Conservation (phyloP, 2,113 vertebrate genomes). For the Cervus canadensis region DNA sequence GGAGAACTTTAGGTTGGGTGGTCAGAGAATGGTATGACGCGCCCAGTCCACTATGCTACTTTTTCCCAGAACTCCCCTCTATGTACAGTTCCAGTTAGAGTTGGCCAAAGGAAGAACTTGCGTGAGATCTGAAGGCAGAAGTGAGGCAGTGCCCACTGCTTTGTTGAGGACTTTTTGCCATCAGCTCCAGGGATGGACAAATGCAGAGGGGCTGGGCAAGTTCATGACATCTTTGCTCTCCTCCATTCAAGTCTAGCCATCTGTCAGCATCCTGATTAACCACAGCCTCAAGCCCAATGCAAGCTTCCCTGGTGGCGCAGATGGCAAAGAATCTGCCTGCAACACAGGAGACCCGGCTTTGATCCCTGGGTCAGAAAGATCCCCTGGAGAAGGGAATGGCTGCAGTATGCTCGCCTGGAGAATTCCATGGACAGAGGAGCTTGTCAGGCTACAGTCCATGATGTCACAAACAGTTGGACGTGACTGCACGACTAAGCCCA, state of each 20-base stretch:
- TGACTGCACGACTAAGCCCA: background rate
- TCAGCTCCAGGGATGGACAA: background rate
- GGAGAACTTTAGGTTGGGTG: background rate
- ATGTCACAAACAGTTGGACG: fast-evolving
- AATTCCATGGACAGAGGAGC: background rate
- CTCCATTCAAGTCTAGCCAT: background rate
- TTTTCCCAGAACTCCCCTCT: background rate
- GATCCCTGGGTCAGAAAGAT: background rate
- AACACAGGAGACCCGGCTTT: background rate
- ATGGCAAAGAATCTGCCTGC: background rate
- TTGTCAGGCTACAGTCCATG: background rate
- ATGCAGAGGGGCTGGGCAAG: background rate
- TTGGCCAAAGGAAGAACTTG: background rate
- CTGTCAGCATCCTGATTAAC: background rate
- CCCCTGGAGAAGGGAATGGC: background rate
- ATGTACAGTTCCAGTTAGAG: background rate
- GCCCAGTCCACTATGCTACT: background rate
- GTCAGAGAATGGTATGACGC: background rate
- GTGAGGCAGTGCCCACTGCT: background rate
- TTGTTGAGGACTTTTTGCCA: background rate
- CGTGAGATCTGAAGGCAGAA: background rate
- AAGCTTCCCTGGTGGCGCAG: background rate
- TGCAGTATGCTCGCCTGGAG: background rate
- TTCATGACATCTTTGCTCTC: background rate
- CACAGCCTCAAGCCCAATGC: background rate